phyloP scores from a whole-genome alignment of 2,888 invertebrate species.

The Therioaphis trifolii region DNA sequence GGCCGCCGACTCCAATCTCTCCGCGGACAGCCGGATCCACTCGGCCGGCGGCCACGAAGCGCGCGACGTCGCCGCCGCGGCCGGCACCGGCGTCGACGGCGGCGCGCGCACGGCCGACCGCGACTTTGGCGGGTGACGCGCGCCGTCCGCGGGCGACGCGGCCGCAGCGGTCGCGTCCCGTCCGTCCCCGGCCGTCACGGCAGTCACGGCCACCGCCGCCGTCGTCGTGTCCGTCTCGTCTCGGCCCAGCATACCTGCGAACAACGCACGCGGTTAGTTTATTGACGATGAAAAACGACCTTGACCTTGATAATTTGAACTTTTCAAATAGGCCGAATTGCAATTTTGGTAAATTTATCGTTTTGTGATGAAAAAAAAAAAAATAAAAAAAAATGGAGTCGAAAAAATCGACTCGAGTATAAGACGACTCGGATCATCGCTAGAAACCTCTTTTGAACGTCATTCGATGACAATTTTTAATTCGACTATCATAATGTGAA shows the following conservation, averaged over 20 bases:
- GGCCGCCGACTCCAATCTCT: not conserved
- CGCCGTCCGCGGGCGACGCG: not conserved
- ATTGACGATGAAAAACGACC: no score
- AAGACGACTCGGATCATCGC: no score
- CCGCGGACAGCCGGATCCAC: conserved; percentile 38
- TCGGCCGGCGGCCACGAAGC: conserved; percentile 39
- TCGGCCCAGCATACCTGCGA: conserved; percentile 42
- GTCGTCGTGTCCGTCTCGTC: not conserved
- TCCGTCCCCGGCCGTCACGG: not conserved
- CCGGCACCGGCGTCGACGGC: not conserved
- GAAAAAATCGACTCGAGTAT: no score
- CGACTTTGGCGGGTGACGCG: not conserved
- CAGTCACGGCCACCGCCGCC: not conserved
- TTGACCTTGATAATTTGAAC: no score
- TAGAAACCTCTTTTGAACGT: no score
- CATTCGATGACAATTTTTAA: no score
- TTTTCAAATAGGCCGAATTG: no score
- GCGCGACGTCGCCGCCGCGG: not conserved
- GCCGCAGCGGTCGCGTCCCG: not conserved
- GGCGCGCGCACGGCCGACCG: not conserved
- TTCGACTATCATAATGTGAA: no score
- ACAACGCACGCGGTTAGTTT: not conserved
- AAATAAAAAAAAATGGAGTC: no score
- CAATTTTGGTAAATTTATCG: no score
- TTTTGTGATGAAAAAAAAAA: no score